Evolutionary conservation across 2,113 vertebrate genomes (phyloP).

Genomic region (Plecturocebus donacophilus): DNA sequence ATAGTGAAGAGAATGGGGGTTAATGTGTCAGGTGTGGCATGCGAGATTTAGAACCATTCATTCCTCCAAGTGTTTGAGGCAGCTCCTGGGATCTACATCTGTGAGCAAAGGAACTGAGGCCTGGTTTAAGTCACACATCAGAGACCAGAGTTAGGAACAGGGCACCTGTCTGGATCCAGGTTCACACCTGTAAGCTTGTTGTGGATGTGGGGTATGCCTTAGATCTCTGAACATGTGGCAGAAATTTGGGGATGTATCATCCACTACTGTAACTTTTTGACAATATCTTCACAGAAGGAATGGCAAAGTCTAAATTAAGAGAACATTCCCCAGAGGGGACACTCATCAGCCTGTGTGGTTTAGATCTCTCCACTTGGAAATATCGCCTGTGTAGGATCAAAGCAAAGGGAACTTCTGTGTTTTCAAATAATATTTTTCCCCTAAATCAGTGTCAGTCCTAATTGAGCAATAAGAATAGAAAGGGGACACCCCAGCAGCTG

Average conservation of each 20-base stretch:
- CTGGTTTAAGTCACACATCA: not conserved
- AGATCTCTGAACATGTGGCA: rapidly evolving
- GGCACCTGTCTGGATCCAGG: not conserved
- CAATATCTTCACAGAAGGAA: rapidly evolving
- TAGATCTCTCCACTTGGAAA: not conserved
- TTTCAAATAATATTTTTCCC: not conserved
- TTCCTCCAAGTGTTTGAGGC: not conserved
- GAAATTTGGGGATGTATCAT: not conserved
- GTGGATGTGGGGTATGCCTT: not conserved
- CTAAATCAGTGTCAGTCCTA: rapidly evolving
- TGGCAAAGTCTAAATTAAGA: rapidly evolving
- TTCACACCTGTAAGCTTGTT: not conserved
- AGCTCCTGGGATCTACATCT: not conserved
- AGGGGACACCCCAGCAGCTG: rapidly evolving
- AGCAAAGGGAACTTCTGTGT: not conserved
- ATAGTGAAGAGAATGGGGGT: rapidly evolving
- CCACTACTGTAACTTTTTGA: rapidly evolving
- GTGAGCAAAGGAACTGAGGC: no score
- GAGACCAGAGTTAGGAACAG: not conserved
- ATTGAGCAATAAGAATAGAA: not conserved
- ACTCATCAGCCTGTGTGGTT: rapidly evolving
- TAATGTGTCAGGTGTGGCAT: rapidly evolving
- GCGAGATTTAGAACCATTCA: no score
- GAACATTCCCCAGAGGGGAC: rapidly evolving
- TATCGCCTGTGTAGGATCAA: not conserved